phyloP scores from a whole-genome alignment of 1,140 invertebrate species.

The Musca domestica region DNA sequence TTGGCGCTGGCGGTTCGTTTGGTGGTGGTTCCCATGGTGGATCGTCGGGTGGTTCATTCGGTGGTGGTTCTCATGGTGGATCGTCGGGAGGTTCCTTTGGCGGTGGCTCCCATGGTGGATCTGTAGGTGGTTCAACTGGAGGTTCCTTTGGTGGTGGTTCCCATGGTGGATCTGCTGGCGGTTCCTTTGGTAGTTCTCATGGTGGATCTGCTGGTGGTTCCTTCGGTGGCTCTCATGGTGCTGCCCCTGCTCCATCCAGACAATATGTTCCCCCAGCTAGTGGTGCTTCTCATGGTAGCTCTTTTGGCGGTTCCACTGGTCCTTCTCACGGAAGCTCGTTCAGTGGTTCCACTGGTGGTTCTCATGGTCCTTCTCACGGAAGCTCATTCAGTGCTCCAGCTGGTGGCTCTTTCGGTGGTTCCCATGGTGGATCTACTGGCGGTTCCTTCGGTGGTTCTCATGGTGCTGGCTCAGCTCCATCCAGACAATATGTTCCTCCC shows the following conservation, averaged over 20 bases:
- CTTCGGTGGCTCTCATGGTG: neutral
- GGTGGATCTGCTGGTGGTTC: neutral
- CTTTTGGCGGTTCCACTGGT: neutral
- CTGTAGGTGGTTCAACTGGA: neutral
- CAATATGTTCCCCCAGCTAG: no score
- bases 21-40: constrained; percentile 3
- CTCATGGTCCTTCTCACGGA: neutral
- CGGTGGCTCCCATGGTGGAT: neutral
- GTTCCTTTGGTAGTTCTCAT: neutral
- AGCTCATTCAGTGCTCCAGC: neutral
- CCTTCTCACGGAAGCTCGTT: neutral
- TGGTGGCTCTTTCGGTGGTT: neutral
- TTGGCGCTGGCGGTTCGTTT: neutral
- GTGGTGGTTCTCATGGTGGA: neutral
- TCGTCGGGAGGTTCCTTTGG: neutral
- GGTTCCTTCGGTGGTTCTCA: neutral
- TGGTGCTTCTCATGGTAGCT: neutral
- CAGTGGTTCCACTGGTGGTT: no score
- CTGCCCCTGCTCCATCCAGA: neutral
- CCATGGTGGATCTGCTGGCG: neutral
- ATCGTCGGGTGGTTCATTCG: neutral
- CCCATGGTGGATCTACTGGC: neutral
- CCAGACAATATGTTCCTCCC: neutral
- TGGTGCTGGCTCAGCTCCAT: neutral
- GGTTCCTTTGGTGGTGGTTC: neutral